Evolutionary conservation across 2,113 vertebrate genomes (phyloP), one percentile per base, ranked within the genome.

Genomic region (Varanus komodoensis): DNA sequence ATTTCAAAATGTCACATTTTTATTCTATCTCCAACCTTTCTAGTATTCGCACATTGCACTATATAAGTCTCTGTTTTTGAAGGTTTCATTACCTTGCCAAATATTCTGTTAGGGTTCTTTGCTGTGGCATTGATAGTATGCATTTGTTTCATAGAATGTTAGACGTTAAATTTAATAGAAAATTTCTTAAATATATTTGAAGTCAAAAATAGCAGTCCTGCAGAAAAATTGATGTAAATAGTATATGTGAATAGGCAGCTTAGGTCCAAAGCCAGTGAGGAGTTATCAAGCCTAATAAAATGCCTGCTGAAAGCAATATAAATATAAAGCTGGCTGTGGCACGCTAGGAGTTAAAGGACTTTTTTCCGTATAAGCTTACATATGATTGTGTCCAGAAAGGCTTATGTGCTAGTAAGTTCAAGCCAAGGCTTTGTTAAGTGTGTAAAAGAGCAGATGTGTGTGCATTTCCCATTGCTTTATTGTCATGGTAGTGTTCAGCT

Each of bases 31-130:
- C 38, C 12, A 34, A 29, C 61, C 1, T 77, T 90, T 29, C 84
- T 79, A 54, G 0, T 93, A 75, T 1, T 32, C 80, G 44, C 0
- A 90, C 81, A 68, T 79, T 52, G 27, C 15, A 9, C 78, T 90
- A 93, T 52, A 61, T 64, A 74, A 57, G 89, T 89, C 93, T 92
- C 54, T 84, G 91, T 15, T 29, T 68, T 77, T 50, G 5, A 94
- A 86, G 90, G 91, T 44, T 74, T 61, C 94, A 93, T 81, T 93
- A 93, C 96, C 89, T 93, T 91, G 38, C 64, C 38, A 85, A 69
- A 69, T 78, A 32, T n/a, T 32, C 69, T 73, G 29, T 73, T 4
- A 8, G 29, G 5, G 21, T 54, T 0, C 21, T 90, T 84, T 87
- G 14, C 61, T 75, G 25, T 86, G 38, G 57, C 89, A 85, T 90